Base-by-base conservation (phyloP, 2,113 vertebrate species). In the Centrocercus urophasianus region DNA sequence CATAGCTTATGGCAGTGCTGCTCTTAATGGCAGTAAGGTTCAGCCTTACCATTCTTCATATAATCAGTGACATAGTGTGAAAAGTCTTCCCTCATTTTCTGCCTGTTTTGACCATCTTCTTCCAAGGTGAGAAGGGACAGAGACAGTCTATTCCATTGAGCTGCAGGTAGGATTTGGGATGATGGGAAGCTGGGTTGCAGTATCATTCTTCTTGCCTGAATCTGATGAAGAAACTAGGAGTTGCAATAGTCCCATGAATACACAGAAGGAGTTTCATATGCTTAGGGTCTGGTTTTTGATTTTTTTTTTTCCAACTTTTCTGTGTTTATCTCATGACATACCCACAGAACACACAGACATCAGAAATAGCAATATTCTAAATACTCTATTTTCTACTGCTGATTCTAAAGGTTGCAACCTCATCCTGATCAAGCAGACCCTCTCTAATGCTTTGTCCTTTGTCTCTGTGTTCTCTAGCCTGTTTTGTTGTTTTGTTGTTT, bases 271-370 rank as follows among this genome's bases (percentile, higher is more conserved):
- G 6, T 54, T 69, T 54, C 5, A 43, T 43, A 66, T 13, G 8
- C 11, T 16, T 3, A 21, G 4, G n/a, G 8, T 4, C 12, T 45
- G 3, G 2, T 28, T 81, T 48, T 56, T 22, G 13, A 5, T 38
- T 56, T 63, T 79, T 6, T 40, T 79, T 6, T 40, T 70, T 43
- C 27, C 21, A 5, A 13, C 2, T 48, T 19, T 32, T 76, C 54
- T 60, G 6, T 5, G 14, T 85, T 70, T 73, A 65, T 7, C 12
- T 40, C 5, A 25, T 9, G 4, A 75, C 1, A 0, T 34, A 40
- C 1, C 7, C 1, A 2, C 5, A 47, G 10, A 75, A 27, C 0
- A 1, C 13, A 27, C n/a, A 16, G 1, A 21, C 9, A 9, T 28
- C 0, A 17, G 28, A 69, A 69, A 4, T 2, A 15, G 1, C 12